Evolutionary conservation across 92 coral and sea anemone species (phyloP).

Genomic region (Parazoanthus swiftii): DNA sequence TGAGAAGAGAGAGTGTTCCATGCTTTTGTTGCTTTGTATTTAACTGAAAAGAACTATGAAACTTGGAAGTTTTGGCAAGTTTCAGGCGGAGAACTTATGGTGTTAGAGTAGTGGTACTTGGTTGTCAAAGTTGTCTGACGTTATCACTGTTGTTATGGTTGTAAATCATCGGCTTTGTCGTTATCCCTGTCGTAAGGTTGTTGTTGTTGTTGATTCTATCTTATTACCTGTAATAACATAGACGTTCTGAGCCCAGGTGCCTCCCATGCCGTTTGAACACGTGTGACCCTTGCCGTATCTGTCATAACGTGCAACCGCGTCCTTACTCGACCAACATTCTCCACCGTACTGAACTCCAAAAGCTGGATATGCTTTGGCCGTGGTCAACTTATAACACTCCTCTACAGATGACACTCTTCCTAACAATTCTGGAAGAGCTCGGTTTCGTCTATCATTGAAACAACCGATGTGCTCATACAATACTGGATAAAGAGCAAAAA

Average conservation of each 20-base stretch:
- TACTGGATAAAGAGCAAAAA: too few species aligned
- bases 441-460: not conserved
- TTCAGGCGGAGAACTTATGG: too few species aligned
- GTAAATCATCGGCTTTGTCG: too few species aligned
- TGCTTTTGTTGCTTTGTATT: too few species aligned
- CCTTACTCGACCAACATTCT: slow-evolving; percentile 11
- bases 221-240: not conserved
- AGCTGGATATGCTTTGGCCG: not conserved
- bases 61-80: too few species aligned
- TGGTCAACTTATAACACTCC: not conserved
- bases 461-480: not conserved
- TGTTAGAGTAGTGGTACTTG: too few species aligned
- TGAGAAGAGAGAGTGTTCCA: too few species aligned
- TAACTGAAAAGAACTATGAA: too few species aligned
- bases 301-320: slow-evolving; percentile 4
- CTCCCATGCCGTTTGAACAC: not conserved
- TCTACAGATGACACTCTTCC: not conserved
- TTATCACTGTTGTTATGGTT: too few species aligned
- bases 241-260: not conserved
- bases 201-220: not conserved
- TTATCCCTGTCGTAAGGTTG: too few species aligned
- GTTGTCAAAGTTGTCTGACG: too few species aligned
- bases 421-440: not conserved
- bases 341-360: not conserved
- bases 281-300: not conserved